Base-by-base conservation (phyloP, 2,888 invertebrate species). In the Tinea pellionella region DNA sequence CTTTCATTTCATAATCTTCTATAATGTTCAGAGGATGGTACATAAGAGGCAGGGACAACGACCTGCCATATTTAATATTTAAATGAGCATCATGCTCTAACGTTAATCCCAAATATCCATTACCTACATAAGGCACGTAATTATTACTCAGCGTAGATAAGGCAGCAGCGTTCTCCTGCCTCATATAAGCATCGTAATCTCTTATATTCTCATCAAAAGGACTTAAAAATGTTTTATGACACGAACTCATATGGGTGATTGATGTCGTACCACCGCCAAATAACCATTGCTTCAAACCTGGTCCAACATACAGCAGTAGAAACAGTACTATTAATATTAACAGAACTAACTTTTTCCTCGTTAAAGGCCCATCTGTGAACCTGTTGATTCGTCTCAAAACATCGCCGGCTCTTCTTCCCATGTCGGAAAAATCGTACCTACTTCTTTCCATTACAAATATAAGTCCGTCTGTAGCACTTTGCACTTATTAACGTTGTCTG, bases 81-180 rank as follows among this genome's bases (percentile, higher is more conserved):
- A 94, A 69, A 64, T 89, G 86, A 3, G 92, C 88, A 66, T 92
- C 90, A 58, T 90, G 88, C 59, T 90, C 86, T 47, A 93, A 77
- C 42, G 91, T 87, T 42, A 93, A 67, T 0, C 93, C 94, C 63
- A 94, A 79, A 62, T 91, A 81, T 0, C 94, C 94, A 77, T 94
- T 94, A 11, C 94, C 94, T 61, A 92, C 88, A 68, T 93, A 94
- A 66, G 93, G 93, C 73, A 93, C 88, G 68, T 90, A 92, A 64
- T 89, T 86, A 51, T 89, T 88, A 66, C 90, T 90, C 13, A 86
- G 81, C 2, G 87, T 77, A 15, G 75, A 73, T 41, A 85, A 67
- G 4, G 84, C 79, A 3, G 89, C 86, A 12, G 89, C 78, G 60
- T 89, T 83, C 68, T 92, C 91, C 42, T 77, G 74, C 62, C 90